Evolutionary conservation across 2,888 invertebrate genomes (phyloP), one percentile per base, ranked within the genome.

Genomic region (Holacanthella duospinosa): DNA sequence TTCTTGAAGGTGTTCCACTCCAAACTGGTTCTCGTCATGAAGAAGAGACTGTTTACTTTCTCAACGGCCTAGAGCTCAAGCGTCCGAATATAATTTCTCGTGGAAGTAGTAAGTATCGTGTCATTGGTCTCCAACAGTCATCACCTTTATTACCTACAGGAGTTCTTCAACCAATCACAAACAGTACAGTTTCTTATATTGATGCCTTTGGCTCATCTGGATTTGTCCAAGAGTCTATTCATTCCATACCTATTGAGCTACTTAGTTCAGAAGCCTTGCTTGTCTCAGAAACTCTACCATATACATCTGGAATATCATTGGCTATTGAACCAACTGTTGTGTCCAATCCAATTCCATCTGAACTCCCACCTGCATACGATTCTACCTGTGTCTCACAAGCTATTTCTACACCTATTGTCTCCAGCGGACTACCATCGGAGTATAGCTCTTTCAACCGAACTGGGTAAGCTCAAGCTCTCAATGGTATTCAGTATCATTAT

Each of bases 11-110:
- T 6, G 6, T 21, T 16, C 12, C n/a, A 27, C 61, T 1, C n/a
- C n/a, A n/a, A n/a, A n/a, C n/a, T n/a, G n/a, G n/a, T n/a, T n/a
- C n/a, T n/a, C 36, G 16, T 9, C 36, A 36, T 6, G 36, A 36
- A 9, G 61, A 62, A 43, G 59, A 65, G 55, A 36, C 59, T 28
- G 54, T 65, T 24, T 65, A 65, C 43, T 62, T 60, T 29, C 29
- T 64, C 16, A 60, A n/a, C 26, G 59, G 43, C 1, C 12, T 43
- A 21, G 56, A 43, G 12, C 55, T 55, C 27, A 64, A 60, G 54
- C 43, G 57, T 25, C 64, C 64, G 2, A 64, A 64, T 55, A 64
- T 64, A 24, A 64, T 64, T 44, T 64, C 64, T 21, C 29, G 61
- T 26, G 29, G 28, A 25, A 62, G 53, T 21, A 58, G 19, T 27